Conservation (phyloP, 2,797 vertebrate species). For the Enteromius unitaeniatus region DNA sequence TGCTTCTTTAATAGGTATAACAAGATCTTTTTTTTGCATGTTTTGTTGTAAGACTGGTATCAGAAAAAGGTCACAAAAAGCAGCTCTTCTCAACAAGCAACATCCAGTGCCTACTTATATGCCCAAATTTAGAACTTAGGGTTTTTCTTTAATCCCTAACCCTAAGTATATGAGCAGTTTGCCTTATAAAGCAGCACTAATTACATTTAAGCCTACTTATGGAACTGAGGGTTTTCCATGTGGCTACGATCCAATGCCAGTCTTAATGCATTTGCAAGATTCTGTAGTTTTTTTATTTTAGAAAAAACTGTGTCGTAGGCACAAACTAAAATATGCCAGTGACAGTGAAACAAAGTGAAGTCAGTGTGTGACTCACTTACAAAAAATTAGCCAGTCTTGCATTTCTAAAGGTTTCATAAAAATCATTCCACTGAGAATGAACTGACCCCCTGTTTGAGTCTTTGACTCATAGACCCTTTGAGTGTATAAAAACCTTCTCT, state of each 20-base stretch:
- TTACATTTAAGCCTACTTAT: constrained; percentile 24
- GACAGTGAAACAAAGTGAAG: not conserved
- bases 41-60: not conserved
- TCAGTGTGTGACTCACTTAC: not conserved
- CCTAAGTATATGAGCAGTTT: not conserved
- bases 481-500: not conserved
- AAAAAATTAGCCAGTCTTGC: not conserved
- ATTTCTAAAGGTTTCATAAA: not conserved
- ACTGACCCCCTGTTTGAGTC: not conserved
- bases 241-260: constrained; percentile 3
- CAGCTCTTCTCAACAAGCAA: constrained; percentile 3
- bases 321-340: constrained; percentile 11
- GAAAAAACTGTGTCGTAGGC: not conserved
- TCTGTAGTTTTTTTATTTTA: not conserved
- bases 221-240: constrained; percentile 10
- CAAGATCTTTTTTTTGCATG: not conserved
- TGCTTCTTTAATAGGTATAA: not conserved
- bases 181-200: not conserved
- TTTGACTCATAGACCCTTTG: constrained; percentile 1
- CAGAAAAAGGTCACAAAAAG: not conserved
- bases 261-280: constrained; percentile 6
- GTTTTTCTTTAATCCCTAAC: constrained; percentile 2
- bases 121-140: not conserved
- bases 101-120: not conserved
- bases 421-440: not conserved